Percentiles rank a stretch among this genome's conserved stretches.
Evolutionary conservation across 2,888 invertebrate genomes (phyloP).

Genomic region (Meliscaeva auricollis): DNA sequence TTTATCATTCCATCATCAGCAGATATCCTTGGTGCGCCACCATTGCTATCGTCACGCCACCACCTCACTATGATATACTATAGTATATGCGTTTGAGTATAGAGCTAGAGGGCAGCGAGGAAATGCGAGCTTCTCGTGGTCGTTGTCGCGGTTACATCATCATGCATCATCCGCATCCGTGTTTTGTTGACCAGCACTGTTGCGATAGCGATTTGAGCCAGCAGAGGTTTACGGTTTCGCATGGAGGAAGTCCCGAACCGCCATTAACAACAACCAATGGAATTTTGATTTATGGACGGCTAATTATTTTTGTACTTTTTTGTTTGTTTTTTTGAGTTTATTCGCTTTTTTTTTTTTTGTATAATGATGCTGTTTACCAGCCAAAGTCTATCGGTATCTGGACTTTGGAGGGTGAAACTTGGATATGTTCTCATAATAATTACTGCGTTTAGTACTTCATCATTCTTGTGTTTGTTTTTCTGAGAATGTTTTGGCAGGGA

Average conservation of each 20-base stretch:
- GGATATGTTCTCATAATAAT: constrained; percentile 47
- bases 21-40: constrained; percentile 58
- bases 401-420: constrained; percentile 43
- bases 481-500: not conserved
- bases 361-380: constrained; percentile 37
- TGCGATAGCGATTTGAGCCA: constrained; percentile 28
- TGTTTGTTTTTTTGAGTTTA: constrained; percentile 46
- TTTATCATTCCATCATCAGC: constrained; percentile 76
- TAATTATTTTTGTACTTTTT: constrained; percentile 65
- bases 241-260: constrained; percentile 41
- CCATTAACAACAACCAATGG: constrained; percentile 58
- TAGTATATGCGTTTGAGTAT: not conserved
- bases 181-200: constrained; percentile 58
- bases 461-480: constrained; percentile 50
- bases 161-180: constrained; percentile 69
- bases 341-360: constrained; percentile 27
- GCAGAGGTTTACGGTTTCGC: constrained; percentile 14
- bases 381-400: constrained; percentile 1
- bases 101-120: constrained; percentile 1
- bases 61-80: too few species aligned
- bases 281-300: constrained; percentile 72
- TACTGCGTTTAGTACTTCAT: constrained; percentile 59
- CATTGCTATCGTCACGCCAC: constrained; percentile 2
- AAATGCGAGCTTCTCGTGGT: constrained; percentile 65
- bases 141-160: constrained; percentile 74